Conservation (phyloP, 2,113 vertebrate species). For the Asarcornis scutulata region DNA sequence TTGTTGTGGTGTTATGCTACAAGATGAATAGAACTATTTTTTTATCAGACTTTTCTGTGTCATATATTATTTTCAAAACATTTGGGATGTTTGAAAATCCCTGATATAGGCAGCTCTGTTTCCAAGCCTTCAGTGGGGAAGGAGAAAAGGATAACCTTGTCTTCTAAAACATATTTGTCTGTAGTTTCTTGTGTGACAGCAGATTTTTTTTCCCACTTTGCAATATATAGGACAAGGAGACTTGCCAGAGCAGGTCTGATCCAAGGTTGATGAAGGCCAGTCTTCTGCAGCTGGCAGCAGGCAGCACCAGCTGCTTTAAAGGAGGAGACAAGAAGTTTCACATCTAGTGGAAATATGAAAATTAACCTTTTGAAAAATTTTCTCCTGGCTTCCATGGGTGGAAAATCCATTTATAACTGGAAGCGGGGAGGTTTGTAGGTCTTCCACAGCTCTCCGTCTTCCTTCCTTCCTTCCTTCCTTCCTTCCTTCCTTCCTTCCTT, state of each 20-base stretch:
- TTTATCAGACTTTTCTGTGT: neutral
- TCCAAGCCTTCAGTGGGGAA: neutral
- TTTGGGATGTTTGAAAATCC: constrained; percentile 25
- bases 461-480: too few species aligned
- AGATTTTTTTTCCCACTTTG: neutral
- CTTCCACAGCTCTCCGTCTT: neutral
- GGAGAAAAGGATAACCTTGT: constrained; percentile 56
- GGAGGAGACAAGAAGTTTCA: constrained; percentile 13
- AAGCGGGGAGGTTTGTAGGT: neutral
- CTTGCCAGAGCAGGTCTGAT: neutral
- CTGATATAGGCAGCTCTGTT: constrained; percentile 21
- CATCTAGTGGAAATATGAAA: constrained; percentile 33
- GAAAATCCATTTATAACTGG: neutral
- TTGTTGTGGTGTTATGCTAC: neutral
- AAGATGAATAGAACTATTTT: constrained; percentile 22
- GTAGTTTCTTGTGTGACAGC: constrained; percentile 16
- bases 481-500: too few species aligned
- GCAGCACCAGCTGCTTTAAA: constrained; percentile 43
- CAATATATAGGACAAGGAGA: constrained; percentile 17
- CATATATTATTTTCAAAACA: constrained; percentile 35
- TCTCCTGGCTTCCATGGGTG: neutral
- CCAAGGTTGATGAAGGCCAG: constrained; percentile 40
- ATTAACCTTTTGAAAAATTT: constrained; percentile 49
- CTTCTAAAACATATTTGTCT: constrained; percentile 20
- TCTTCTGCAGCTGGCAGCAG: constrained; percentile 43